phyloP scores from a whole-genome alignment of 2,113 vertebrate species.

The Limanda limanda region DNA sequence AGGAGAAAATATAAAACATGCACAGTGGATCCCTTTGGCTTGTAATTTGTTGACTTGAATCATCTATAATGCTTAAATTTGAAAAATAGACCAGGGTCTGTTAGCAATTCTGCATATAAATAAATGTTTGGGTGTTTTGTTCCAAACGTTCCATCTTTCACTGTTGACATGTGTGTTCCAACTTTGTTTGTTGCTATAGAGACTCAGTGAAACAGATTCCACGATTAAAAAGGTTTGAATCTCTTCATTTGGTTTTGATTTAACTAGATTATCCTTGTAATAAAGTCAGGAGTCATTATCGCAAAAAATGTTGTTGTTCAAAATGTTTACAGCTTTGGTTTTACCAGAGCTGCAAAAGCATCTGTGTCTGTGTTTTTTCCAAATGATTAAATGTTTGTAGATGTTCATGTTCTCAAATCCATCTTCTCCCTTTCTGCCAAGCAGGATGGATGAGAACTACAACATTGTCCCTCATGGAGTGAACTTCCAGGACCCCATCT shows the following conservation, averaged over 20 bases:
- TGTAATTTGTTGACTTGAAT: conserved; percentile 51
- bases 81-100: conserved; percentile 28
- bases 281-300: too few species aligned
- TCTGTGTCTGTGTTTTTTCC: neutral
- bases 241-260: too few species aligned
- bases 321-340: neutral
- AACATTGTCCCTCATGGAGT: conserved; percentile 87
- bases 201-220: neutral
- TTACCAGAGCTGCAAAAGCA: neutral
- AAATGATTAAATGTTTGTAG: neutral
- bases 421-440: conserved; percentile 7
- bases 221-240: neutral
- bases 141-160: neutral
- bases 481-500: conserved; percentile 88
- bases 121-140: neutral
- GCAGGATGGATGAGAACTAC: conserved; percentile 89
- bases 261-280: too few species aligned
- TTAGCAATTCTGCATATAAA: conserved; percentile 14
- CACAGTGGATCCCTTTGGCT: conserved; percentile 41
- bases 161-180: neutral
- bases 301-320: too few species aligned
- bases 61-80: conserved; percentile 36
- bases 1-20: conserved; percentile 59
- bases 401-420: neutral
- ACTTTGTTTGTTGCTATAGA: neutral